Evolutionary conservation across 2,888 invertebrate species (phyloP).

Genomic region (Frankliniella intonsa): DNA sequence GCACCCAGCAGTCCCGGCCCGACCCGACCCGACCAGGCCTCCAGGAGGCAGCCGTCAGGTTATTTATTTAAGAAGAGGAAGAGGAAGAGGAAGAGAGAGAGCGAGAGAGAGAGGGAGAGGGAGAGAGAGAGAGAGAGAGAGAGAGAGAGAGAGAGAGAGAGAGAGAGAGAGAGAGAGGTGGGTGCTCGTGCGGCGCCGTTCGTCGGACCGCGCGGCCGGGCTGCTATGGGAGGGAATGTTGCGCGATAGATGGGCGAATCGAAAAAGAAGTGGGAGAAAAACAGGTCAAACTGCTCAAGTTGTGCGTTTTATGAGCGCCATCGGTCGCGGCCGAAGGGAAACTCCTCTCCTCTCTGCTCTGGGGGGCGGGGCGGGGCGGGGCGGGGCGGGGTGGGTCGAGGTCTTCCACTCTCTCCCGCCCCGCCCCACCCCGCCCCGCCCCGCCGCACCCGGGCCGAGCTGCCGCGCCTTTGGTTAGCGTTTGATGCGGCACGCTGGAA

Average conservation of each 20-base stretch:
- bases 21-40: not conserved
- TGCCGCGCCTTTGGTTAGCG: not conserved
- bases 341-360: too few relatives aligned
- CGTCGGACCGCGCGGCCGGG: not conserved
- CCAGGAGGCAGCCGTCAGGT: too few relatives aligned
- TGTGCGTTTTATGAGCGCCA: slow-evolving; percentile 24
- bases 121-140: too few relatives aligned
- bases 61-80: too few relatives aligned
- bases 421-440: too few relatives aligned
- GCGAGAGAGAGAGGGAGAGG: too few relatives aligned
- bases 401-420: not conserved
- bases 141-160: too few relatives aligned
- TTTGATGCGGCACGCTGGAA: not conserved
- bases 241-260: slow-evolving; percentile 3
- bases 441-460: not conserved
- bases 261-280: slow-evolving; percentile 17
- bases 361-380: too few relatives aligned
- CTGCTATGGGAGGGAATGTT: not conserved
- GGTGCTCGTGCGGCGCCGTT: too few relatives aligned
- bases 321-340: not conserved
- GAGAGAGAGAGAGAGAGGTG: too few relatives aligned
- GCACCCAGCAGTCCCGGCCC: not conserved
- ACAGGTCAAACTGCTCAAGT: slow-evolving; percentile 21
- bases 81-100: too few relatives aligned
- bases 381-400: too few relatives aligned